Percentiles rank a stretch among this genome's conserved stretches.
Evolutionary conservation across 2,888 invertebrate genomes (phyloP).

Genomic region (Idaea dimidiata): DNA sequence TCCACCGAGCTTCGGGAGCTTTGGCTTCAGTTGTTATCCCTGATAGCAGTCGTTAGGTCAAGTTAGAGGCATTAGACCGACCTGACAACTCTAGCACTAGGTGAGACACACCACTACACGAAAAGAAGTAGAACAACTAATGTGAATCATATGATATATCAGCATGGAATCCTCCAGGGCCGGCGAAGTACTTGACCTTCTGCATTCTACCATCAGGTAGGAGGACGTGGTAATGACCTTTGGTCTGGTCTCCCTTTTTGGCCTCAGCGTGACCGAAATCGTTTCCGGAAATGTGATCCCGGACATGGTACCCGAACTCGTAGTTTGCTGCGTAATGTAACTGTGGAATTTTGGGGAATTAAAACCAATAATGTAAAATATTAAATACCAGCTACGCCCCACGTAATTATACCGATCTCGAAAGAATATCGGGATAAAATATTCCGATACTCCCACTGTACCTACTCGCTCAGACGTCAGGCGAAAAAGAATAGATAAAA

Average conservation of each 20-base stretch:
- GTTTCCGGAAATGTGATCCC: slow-evolving; percentile 85
- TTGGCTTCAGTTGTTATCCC: too few relatives aligned
- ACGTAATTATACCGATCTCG: too few relatives aligned
- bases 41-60: too few relatives aligned
- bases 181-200: slow-evolving; percentile 88
- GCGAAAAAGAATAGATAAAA: too few relatives aligned
- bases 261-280: slow-evolving; percentile 89
- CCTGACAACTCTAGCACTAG: too few relatives aligned
- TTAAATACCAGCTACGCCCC: too few relatives aligned
- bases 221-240: slow-evolving; percentile 88
- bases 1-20: too few relatives aligned
- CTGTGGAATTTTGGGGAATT: slow-evolving; percentile 52
- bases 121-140: background rate
- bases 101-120: background rate
- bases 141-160: slow-evolving; percentile 84
- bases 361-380: background rate
- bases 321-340: slow-evolving; percentile 82
- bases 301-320: slow-evolving; percentile 86
- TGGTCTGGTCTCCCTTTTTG: slow-evolving; percentile 83
- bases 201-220: slow-evolving; percentile 90
- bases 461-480: too few relatives aligned
- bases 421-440: too few relatives aligned
- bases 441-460: too few relatives aligned
- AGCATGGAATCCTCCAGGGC: slow-evolving; percentile 88
- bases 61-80: too few relatives aligned